These are phyloP conservation scores for Parnassius mnemosyne DNA, from an alignment of 2,888 invertebrate genomes.

Conservation along the genomic window DNA sequence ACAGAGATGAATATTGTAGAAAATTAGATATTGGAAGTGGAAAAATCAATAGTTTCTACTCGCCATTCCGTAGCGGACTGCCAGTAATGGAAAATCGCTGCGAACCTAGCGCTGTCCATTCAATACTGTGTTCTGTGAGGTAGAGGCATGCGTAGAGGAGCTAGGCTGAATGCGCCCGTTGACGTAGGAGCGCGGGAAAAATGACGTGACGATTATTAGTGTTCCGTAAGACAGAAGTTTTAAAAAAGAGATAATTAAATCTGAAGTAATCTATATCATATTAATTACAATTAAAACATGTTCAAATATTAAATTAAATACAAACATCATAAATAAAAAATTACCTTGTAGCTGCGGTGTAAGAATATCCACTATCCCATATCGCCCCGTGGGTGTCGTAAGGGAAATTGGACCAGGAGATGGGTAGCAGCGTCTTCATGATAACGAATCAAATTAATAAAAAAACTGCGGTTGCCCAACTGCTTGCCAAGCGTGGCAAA, in stretches of 20 bases:
- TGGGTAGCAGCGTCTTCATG: too few species aligned
- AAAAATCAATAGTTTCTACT: conserved; percentile 60
- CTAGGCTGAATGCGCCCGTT: conserved; percentile 32
- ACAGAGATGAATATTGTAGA: conserved; percentile 37
- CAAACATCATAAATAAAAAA: too few species aligned
- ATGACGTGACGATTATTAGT: conserved; percentile 60
- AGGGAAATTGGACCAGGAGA: too few species aligned
- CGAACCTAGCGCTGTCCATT: conserved; percentile 49
- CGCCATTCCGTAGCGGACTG: conserved; percentile 52
- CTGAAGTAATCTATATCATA: too few species aligned
- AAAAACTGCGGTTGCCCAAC: too few species aligned
- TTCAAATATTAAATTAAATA: too few species aligned
- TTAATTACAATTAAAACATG: too few species aligned
- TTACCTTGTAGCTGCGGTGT: too few species aligned
- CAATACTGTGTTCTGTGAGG: conserved; percentile 58
- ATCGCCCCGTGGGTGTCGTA: too few species aligned
- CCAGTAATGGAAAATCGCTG: conserved; percentile 47
- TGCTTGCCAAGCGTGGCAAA: too few species aligned
- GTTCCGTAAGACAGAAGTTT: conserved; percentile 23
- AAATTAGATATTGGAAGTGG: conserved; percentile 39
- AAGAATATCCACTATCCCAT: too few species aligned
- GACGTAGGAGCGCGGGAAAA: conserved; percentile 62
- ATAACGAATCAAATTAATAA: too few species aligned
- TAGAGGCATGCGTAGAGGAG: conserved; percentile 65
- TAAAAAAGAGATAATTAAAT: neutral